Evolutionary conservation across 2,888 invertebrate genomes (phyloP).

Genomic region (Lasioglossum marginatum): DNA sequence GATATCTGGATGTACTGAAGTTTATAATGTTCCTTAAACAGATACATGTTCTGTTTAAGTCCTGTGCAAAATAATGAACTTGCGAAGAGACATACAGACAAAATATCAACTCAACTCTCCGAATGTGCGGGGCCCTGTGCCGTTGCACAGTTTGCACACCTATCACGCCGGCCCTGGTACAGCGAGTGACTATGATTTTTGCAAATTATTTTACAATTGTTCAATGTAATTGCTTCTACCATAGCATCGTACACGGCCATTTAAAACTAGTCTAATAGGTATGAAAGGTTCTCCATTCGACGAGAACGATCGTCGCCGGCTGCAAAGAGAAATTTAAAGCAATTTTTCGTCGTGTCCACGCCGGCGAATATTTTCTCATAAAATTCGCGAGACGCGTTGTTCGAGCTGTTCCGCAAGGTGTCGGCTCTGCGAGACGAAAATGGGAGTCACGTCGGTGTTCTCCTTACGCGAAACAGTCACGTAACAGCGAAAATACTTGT

Average conservation of each 20-base stretch:
- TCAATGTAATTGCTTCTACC: not conserved
- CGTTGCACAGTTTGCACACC: too few species aligned
- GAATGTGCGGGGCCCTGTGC: too few species aligned
- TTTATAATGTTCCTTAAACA: too few species aligned
- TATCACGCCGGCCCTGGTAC: too few species aligned
- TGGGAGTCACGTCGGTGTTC: slow-evolving; percentile 58
- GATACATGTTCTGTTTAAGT: too few species aligned
- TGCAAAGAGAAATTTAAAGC: not conserved
- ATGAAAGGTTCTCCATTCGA: not conserved
- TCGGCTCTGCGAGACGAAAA: slow-evolving; percentile 37
- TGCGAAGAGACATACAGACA: too few species aligned
- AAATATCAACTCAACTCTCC: too few species aligned
- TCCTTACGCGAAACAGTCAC: slow-evolving; percentile 51
- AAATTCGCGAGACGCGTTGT: slow-evolving; percentile 15
- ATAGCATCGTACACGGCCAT: not conserved
- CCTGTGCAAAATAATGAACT: too few species aligned
- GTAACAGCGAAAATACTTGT: slow-evolving; percentile 29
- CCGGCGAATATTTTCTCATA: slow-evolving; percentile 4
- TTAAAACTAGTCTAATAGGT: not conserved
- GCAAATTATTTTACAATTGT: not conserved
- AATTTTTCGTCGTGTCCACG: not conserved
- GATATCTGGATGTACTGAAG: too few species aligned
- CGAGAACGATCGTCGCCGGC: not conserved
- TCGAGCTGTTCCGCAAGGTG: not conserved
- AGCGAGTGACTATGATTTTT: not conserved